phyloP scores from a whole-genome alignment of 2,888 invertebrate genomes.

The Sepioteuthis lessoniana region DNA sequence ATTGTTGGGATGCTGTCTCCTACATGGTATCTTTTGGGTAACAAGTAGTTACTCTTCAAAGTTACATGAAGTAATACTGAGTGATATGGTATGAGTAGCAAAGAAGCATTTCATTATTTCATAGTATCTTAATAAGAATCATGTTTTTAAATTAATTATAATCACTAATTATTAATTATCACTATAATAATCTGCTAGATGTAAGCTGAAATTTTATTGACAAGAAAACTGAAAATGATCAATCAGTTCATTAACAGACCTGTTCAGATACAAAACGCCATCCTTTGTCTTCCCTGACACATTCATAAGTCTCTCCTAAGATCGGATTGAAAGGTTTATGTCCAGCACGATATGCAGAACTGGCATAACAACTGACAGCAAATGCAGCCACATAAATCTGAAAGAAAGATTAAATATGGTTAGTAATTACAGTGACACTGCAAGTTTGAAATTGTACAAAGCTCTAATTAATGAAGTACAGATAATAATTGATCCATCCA shows the following conservation, averaged over 20 bases:
- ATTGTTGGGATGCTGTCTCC: too few relatives aligned
- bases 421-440: background rate
- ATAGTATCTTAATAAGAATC: too few relatives aligned
- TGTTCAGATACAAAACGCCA: slow-evolving; percentile 87
- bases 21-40: too few relatives aligned
- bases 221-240: background rate
- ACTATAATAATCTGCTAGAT: too few relatives aligned
- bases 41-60: too few relatives aligned
- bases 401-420: slow-evolving; percentile 47
- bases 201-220: background rate
- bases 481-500: too few relatives aligned
- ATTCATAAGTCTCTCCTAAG: slow-evolving; percentile 88
- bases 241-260: slow-evolving; percentile 75
- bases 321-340: slow-evolving; percentile 90
- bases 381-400: slow-evolving; percentile 83
- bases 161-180: too few relatives aligned
- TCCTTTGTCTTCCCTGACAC: slow-evolving; percentile 84
- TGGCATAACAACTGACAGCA: slow-evolving; percentile 87
- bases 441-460: background rate
- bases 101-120: too few relatives aligned
- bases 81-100: too few relatives aligned
- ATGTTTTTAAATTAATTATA: too few relatives aligned
- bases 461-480: too few relatives aligned
- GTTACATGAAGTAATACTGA: too few relatives aligned
- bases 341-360: slow-evolving; percentile 83